A percentile compares a stretch with the other conserved stretches of the same genome.
Evolutionary conservation across 2,113 vertebrate genomes (phyloP).

Genomic region (Columbina picui): DNA sequence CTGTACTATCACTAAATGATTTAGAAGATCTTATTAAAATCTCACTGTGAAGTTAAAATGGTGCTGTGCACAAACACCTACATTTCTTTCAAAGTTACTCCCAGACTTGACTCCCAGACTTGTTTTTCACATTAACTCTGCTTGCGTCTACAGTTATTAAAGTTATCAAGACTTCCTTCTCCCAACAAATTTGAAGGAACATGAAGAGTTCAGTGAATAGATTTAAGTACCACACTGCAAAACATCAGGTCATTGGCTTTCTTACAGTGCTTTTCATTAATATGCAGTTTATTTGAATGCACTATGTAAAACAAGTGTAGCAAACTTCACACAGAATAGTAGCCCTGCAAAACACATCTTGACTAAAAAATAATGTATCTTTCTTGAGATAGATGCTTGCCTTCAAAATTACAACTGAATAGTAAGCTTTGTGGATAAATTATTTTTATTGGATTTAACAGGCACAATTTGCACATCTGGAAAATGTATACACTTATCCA

Average conservation of each 20-base stretch:
- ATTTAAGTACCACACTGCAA: neutral
- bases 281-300: neutral
- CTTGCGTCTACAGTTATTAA: neutral
- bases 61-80: neutral
- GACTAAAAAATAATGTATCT: neutral
- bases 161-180: neutral
- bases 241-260: neutral
- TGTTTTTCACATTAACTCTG: neutral
- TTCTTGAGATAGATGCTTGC: neutral
- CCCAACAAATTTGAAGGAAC: neutral
- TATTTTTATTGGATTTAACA: neutral
- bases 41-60: neutral
- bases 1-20: neutral
- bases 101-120: neutral
- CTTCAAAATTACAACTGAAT: neutral
- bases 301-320: neutral
- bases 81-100: neutral
- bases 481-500: neutral
- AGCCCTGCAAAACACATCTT: neutral
- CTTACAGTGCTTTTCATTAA: neutral
- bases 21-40: neutral
- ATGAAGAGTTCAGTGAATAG: neutral
- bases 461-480: neutral
- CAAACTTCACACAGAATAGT: neutral
- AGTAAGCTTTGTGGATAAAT: neutral